phyloP scores from a whole-genome alignment of 2,888 invertebrate species.

The Stegophylla sp. region DNA sequence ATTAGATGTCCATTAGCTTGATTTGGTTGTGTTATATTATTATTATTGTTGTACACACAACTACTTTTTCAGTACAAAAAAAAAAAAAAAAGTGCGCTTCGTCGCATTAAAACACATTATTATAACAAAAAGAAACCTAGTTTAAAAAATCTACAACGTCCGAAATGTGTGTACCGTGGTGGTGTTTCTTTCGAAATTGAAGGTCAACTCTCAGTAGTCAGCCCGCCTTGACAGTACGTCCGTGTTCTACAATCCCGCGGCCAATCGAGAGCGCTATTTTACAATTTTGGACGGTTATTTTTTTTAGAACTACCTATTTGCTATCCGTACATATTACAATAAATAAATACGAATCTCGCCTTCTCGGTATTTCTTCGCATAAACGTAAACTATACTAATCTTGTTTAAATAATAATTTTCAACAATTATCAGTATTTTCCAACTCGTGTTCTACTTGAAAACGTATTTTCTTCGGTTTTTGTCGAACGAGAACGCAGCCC shows the following conservation, averaged over 20 bases:
- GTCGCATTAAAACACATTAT: neutral
- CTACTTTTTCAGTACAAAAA: neutral
- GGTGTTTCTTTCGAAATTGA: slow-evolving; percentile 1
- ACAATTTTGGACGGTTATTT: neutral
- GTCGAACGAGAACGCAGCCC: neutral
- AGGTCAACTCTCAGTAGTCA: neutral
- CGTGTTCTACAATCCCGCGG: too few species aligned
- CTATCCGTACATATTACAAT: too few species aligned
- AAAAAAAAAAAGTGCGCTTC: neutral
- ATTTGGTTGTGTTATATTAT: neutral
- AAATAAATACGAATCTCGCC: neutral
- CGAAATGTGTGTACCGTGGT: neutral
- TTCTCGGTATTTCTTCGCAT: too few species aligned
- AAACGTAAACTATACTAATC: too few species aligned
- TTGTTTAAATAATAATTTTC: too few species aligned
- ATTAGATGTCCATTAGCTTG: neutral
- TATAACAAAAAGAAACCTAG: slow-evolving; percentile 3
- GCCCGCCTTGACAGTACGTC: neutral
- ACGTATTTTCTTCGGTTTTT: neutral
- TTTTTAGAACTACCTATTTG: neutral
- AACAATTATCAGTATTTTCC: too few species aligned
- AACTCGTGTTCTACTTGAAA: neutral
- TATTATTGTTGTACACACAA: neutral
- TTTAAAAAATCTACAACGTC: neutral
- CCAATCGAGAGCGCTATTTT: neutral